Evolutionary conservation across 2,113 vertebrate species (phyloP), one percentile per base, ranked within the genome.

Genomic region (Melospiza georgiana): DNA sequence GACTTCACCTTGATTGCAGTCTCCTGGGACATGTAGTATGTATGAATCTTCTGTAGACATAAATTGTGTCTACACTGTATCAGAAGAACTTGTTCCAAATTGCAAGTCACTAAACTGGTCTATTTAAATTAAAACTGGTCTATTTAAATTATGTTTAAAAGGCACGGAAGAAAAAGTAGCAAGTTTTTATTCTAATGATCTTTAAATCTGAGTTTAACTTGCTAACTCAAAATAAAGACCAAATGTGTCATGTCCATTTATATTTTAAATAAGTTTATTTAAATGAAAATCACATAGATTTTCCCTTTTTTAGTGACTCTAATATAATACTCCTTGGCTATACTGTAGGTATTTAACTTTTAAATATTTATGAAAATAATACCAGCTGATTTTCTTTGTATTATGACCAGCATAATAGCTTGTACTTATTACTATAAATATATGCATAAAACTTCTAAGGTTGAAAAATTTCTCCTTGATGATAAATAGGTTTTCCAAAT

Each of bases 361-460:
- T 77, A 91, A 93, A 95, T 93, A 91, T 94, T 94, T 90, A 90
- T 87, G 52, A 75, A 91, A 84, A 84, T 71, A 68, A 58, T 33
- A 61, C 35, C 35, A 61, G 35, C 24, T 80, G 59, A 93, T 92
- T 46, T 63, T 84, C n/a, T 93, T 76, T 79, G n/a, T 87, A 74
- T 93, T 89, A 74, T 77, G 67, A 85, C n/a, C 74, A 13, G 52
- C 57, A 85, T 93, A 87, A 92, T 78, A 87, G 63, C 51, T 90
- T 85, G 43, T 84, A 77, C n/a, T 80, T 28, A 71, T 97, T 85
- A 71, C 55, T 79, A 91, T 83, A 93, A 92, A 83, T 65, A 21
- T 72, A 92, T 52, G 65, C 44, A 91, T 49, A 80, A 67, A 79
- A 87, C 52, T 84, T 33, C 27, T 73, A 61, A 73, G 39, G 54